Evolutionary conservation across 2,888 invertebrate species (phyloP), one percentile per base, ranked within the genome.

Genomic region (Xestoiulus laeticollis): DNA sequence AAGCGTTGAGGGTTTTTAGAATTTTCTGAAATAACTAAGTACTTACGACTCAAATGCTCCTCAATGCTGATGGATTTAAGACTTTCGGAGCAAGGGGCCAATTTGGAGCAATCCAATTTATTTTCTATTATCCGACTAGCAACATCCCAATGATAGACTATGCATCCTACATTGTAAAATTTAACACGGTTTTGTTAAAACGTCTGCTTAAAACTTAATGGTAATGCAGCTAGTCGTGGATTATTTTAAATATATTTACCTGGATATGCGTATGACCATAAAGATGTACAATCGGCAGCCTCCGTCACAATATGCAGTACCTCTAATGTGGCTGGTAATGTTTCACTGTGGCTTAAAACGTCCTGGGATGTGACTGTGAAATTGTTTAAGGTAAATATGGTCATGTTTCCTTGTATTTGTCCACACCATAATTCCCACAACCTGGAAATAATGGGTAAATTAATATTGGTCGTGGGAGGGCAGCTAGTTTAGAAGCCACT

Each of bases 81-180:
- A 90, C 96, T 97, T 92, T 98, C 98, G 19, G 96, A 97, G 92
- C 97, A 97, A 0, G 98, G 98, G 89, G 96, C 95, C 90, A 98
- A 93, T 92, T 97, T 98, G 83, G 96, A 96, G 93, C 98, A 96
- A 92, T 99, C 98, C 88, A 99, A 93, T 90, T 96, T 95, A 89
- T 96, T 96, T 3, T 95, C 93, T 89, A 96, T 95, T 87, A 93
- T 93, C 89, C 95, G 94, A 0, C 94, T 93, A 1, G 93, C 92
- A 0, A 94, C 94, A 90, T 96, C 95, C 97, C 97, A 98, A 91
- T 96, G 96, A 92, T 96, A 97, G 19, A 98, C 96, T 89, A 96
- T 94, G 91, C 96, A 96, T 0, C 98, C 96, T 94, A 92, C 16
- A 89, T 78, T 68, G 22, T 26, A 30, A 16, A 78, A 32, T 16